Evolutionary conservation across 1,140 invertebrate species (phyloP).

Genomic region (Musca domestica): DNA sequence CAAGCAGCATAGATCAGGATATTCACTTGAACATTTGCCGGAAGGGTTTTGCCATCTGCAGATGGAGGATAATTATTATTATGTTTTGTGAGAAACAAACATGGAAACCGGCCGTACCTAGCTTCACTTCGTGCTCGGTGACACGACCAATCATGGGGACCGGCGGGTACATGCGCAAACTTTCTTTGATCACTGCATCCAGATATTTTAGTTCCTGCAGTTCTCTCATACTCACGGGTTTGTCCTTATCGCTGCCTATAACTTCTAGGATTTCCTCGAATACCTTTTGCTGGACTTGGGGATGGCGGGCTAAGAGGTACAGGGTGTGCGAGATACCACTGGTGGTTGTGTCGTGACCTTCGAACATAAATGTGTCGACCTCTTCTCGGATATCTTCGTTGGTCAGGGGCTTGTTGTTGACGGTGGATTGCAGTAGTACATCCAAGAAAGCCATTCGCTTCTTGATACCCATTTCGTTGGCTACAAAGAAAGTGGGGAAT

Average conservation of each 20-base stretch:
- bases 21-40: conserved; percentile 47
- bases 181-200: conserved; percentile 67
- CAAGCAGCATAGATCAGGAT: conserved; percentile 55
- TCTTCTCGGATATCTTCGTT: conserved; percentile 69
- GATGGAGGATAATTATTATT: too few species aligned
- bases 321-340: conserved; percentile 60
- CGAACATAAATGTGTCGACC: conserved; percentile 77
- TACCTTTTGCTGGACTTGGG: conserved; percentile 61
- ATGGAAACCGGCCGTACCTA: too few species aligned
- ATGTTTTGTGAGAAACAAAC: conserved; percentile 26
- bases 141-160: conserved; percentile 66
- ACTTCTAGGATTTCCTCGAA: conserved; percentile 61
- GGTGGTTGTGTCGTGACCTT: conserved; percentile 71
- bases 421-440: conserved; percentile 65
- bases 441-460: conserved; percentile 75
- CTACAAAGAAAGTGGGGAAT: too few species aligned
- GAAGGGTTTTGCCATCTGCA: conserved; percentile 48
- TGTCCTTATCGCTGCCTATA: conserved; percentile 50
- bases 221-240: conserved; percentile 28
- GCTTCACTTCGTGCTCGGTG: conserved; percentile 57
- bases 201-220: conserved; percentile 36
- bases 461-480: too few species aligned
- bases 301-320: conserved; percentile 58
- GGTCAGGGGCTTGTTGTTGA: conserved; percentile 59
- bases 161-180: conserved; percentile 63